A percentile compares a stretch with the other conserved stretches of the same genome.
phyloP scores from a whole-genome alignment of 1,140 invertebrate genomes.

The Pseudobourletiella spinata region DNA sequence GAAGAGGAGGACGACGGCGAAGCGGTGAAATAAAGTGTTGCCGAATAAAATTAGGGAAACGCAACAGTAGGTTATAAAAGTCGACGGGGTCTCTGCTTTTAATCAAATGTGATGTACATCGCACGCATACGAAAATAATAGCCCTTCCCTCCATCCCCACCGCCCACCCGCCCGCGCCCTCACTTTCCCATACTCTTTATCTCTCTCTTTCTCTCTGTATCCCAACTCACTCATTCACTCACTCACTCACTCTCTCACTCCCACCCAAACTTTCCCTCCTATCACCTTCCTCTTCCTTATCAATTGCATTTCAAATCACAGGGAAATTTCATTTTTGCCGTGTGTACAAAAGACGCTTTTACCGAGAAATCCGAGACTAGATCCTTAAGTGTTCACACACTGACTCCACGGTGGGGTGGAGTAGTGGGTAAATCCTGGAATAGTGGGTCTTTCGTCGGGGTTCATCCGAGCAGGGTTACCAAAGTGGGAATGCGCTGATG shows the following conservation, averaged over 20 bases:
- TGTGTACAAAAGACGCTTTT: too few species aligned
- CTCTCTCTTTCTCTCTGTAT: neutral
- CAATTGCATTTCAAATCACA: neutral
- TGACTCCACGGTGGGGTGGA: too few species aligned
- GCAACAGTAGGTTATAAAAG: constrained; percentile 31
- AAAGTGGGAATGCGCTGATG: too few species aligned
- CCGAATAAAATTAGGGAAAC: constrained; percentile 32
- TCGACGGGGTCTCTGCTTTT: constrained; percentile 27
- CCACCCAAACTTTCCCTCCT: neutral
- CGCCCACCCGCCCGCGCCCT: neutral
- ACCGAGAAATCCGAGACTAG: too few species aligned
- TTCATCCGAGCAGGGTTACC: too few species aligned
- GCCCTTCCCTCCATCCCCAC: neutral
- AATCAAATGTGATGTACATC: constrained; percentile 30
- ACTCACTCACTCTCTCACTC: neutral
- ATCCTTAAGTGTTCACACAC: too few species aligned
- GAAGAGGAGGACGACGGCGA: constrained; percentile 2
- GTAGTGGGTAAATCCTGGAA: too few species aligned
- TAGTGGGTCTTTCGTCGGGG: too few species aligned
- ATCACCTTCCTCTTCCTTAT: neutral
- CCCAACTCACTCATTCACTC: neutral
- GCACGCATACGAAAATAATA: constrained; percentile 27
- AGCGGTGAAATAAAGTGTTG: constrained; percentile 6
- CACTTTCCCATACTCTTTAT: neutral
- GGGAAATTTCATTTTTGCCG: too few species aligned